Percentiles rank a stretch among this genome's conserved stretches.
phyloP scores from a whole-genome alignment of 2,113 vertebrate genomes.

The Chascanopsetta lugubris region DNA sequence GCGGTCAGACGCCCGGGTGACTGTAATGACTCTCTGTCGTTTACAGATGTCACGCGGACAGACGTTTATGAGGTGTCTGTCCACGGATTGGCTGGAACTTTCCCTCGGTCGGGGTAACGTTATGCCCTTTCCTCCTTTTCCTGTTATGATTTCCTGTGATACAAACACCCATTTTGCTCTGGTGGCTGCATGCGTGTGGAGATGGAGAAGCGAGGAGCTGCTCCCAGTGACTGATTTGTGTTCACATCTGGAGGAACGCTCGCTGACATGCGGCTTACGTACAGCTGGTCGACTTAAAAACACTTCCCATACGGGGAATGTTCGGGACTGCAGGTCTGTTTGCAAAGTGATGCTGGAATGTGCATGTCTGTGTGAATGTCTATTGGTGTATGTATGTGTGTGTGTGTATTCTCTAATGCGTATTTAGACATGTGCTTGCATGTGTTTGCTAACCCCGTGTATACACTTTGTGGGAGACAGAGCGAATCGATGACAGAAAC shows the following conservation, averaged over 20 bases:
- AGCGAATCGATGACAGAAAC: constrained; percentile 19
- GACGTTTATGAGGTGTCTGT: constrained; percentile 62
- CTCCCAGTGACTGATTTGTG: constrained; percentile 40
- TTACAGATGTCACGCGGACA: constrained; percentile 29
- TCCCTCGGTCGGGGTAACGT: constrained; percentile 19
- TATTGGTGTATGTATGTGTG: too few relatives aligned
- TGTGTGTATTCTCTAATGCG: constrained; percentile 15
- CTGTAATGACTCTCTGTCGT: constrained; percentile 20
- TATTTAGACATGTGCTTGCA: constrained; percentile 6
- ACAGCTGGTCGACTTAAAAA: constrained; percentile 50
- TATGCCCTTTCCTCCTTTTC: constrained; percentile 35
- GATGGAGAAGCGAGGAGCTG: constrained; percentile 8
- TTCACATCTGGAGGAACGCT: constrained; percentile 71
- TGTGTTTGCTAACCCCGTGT: constrained; percentile 25
- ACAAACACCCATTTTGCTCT: constrained; percentile 53
- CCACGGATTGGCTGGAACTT: constrained; percentile 41
- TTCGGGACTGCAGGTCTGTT: constrained; percentile 3
- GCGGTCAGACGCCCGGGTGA: constrained; percentile 13
- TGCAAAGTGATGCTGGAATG: constrained; percentile 29
- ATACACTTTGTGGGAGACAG: not conserved
- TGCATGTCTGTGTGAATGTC: constrained; percentile 9
- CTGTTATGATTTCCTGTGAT: constrained; percentile 70
- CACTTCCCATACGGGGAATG: constrained; percentile 20
- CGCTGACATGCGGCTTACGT: constrained; percentile 44
- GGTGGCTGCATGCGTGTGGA: constrained; percentile 17